Evolutionary conservation across 2,888 invertebrate genomes (phyloP).

Genomic region (Drosophila neutralis): DNA sequence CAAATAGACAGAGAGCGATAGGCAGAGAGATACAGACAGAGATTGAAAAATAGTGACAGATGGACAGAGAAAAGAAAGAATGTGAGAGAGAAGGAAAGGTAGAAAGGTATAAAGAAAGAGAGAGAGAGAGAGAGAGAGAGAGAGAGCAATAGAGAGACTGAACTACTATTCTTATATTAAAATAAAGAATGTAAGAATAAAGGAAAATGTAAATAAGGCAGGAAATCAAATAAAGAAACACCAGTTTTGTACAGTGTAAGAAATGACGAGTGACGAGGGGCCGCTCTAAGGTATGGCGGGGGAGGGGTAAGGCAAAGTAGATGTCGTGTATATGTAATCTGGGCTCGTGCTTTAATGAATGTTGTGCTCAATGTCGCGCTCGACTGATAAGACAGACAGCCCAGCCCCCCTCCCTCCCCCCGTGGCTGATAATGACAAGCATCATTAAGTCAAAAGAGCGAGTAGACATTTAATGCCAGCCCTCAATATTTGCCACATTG

Average conservation of each 20-base stretch:
- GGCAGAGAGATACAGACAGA: rapidly evolving
- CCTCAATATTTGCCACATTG: constrained; percentile 28
- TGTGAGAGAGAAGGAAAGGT: not conserved
- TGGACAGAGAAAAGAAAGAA: not conserved
- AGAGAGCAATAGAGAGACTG: not conserved
- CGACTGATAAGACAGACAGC: constrained; percentile 40
- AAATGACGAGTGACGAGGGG: not conserved
- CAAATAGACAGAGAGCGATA: not conserved
- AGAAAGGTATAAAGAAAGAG: not conserved
- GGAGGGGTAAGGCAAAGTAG: not conserved
- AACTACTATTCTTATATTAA: not conserved
- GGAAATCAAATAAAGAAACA: not conserved
- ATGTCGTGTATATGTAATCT: constrained; percentile 59
- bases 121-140: not conserved
- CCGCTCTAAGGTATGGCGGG: not conserved
- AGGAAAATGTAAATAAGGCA: not conserved
- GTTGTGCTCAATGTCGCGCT: constrained; percentile 58
- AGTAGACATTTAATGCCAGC: constrained; percentile 5
- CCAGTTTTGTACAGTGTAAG: not conserved
- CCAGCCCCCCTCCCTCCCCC: not conserved
- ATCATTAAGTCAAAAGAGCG: constrained; percentile 62
- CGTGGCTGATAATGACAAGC: constrained; percentile 69
- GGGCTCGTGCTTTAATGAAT: constrained; percentile 69
- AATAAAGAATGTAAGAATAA: not conserved
- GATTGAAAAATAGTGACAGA: not conserved